phyloP scores from a whole-genome alignment of 2,797 vertebrate species.

The Coregonus ussuriensis region DNA sequence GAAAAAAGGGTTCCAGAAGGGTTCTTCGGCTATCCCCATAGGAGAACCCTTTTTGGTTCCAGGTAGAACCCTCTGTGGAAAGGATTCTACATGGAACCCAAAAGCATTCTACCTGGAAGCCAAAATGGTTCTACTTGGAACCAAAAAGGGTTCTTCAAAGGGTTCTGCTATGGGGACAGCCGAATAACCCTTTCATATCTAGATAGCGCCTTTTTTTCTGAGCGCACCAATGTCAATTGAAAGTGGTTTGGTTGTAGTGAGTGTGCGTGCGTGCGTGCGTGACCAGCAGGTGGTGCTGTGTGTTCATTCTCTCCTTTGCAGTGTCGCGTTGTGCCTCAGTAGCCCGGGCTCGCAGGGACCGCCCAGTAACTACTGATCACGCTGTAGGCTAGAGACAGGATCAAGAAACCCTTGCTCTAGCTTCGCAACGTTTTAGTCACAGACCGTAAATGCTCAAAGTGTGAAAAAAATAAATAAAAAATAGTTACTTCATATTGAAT shows the following conservation, averaged over 20 bases:
- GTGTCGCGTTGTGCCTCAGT: not conserved
- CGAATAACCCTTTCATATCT: too few species aligned
- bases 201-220: too few species aligned
- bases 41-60: too few species aligned
- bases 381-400: not conserved
- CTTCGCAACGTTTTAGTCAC: not conserved
- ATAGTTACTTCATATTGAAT: not conserved
- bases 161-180: too few species aligned
- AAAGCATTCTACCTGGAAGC: too few species aligned
- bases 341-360: not conserved
- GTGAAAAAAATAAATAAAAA: not conserved
- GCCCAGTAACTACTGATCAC: not conserved
- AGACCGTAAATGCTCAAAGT: not conserved
- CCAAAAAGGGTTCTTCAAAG: too few species aligned
- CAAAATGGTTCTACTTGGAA: too few species aligned
- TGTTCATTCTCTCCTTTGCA: not conserved
- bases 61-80: too few species aligned
- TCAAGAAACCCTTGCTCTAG: not conserved
- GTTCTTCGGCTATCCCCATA: too few species aligned
- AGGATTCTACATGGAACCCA: too few species aligned
- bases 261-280: not conserved
- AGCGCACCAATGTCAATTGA: not conserved
- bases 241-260: not conserved
- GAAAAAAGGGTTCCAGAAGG: too few species aligned
- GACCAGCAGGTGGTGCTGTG: constrained; percentile 2